Conservation (phyloP, 1,140 invertebrate species). For the Zaprionus lachaisei region DNA sequence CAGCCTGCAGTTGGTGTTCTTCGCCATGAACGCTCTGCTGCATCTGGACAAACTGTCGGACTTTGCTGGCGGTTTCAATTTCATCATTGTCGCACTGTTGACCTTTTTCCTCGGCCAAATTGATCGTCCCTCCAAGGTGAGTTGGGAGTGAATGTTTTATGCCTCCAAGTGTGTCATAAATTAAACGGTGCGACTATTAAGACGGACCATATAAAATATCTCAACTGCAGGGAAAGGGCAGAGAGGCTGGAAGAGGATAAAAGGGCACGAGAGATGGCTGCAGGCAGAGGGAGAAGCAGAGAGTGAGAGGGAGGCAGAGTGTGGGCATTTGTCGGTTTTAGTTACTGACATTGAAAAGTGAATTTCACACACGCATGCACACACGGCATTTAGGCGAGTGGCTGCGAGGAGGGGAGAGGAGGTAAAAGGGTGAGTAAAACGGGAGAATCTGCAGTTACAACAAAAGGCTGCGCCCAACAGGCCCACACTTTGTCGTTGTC, state of each 20-base stretch:
- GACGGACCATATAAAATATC: constrained; percentile 45
- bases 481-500: constrained; percentile 50
- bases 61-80: constrained; percentile 96
- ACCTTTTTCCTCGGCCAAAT: constrained; percentile 94
- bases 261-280: not conserved
- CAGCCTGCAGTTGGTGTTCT: constrained; percentile 94
- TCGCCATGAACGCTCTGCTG: constrained; percentile 92
- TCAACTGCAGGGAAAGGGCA: constrained; percentile 11
- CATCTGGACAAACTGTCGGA: constrained; percentile 96
- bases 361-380: constrained; percentile 62
- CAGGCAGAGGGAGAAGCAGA: not conserved
- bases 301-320: not conserved
- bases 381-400: constrained; percentile 14
- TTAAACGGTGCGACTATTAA: constrained; percentile 48
- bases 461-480: constrained; percentile 70
- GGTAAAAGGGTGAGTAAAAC: not conserved
- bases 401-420: not conserved
- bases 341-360: constrained; percentile 72
- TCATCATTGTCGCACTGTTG: constrained; percentile 93
- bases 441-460: constrained; percentile 43
- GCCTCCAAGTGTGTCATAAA: constrained; percentile 35
- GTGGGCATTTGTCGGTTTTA: constrained; percentile 40
- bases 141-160: constrained; percentile 30
- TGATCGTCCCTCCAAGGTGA: constrained; percentile 87
- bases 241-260: constrained; percentile 2